Conservation (phyloP, 2,113 vertebrate species). For the Mungos mungo region DNA sequence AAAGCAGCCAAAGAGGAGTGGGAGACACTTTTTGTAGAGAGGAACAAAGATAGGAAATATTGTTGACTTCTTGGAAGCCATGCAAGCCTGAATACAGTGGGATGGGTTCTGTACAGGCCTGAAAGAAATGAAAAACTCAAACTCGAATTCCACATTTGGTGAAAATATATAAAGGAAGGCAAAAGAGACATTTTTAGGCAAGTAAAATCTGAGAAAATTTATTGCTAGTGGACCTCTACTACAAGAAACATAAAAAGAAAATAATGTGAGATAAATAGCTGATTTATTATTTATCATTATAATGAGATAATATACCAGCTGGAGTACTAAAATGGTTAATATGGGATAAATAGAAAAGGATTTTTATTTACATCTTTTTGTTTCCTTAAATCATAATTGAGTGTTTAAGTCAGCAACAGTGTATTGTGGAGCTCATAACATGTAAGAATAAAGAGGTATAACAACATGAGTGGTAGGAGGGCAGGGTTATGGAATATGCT, state of each 20-base stretch:
- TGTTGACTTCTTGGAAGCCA: neutral
- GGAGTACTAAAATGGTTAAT: neutral
- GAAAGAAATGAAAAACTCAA: neutral
- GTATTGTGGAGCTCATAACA: neutral
- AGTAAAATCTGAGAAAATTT: neutral
- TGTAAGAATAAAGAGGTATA: neutral
- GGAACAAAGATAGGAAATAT: neutral
- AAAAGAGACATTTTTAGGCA: neutral
- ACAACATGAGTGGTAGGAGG: neutral
- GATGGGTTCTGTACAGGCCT: neutral
- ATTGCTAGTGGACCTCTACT: neutral
- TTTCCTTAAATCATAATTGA: neutral
- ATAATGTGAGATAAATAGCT: neutral
- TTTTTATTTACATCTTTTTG: neutral
- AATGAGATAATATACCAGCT: neutral
- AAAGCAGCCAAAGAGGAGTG: neutral
- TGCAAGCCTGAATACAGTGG: neutral
- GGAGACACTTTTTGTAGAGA: neutral
- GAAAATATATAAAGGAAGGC: neutral
- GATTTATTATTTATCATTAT: no score
- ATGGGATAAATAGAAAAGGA: neutral
- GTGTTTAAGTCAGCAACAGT: neutral
- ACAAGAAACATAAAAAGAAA: neutral
- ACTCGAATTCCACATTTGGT: neutral
- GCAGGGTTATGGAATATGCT: neutral